These are phyloP conservation scores for Prosopocoilus inquinatus DNA, from an alignment of 2,888 invertebrate genomes.

Conservation along the genomic window DNA sequence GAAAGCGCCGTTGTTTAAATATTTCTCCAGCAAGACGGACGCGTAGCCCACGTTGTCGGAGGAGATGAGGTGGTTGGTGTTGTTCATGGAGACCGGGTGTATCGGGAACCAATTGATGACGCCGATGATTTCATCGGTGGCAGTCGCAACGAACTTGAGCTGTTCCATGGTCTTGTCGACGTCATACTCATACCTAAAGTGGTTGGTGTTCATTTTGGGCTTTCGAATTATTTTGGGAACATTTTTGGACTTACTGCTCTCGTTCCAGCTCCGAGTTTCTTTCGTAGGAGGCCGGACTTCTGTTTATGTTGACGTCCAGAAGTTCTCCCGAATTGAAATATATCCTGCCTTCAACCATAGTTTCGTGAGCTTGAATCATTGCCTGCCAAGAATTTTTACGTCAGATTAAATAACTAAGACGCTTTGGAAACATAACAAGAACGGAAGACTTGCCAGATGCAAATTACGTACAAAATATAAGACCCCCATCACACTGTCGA, in stretches of 20 bases:
- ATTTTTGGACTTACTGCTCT: background rate
- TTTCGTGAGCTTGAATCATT: conserved; percentile 74
- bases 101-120: conserved; percentile 93
- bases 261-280: conserved; percentile 80
- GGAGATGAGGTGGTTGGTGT: conserved; percentile 82
- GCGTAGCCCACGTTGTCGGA: conserved; percentile 94
- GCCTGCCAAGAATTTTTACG: conserved; percentile 56
- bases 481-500: too few relatives aligned
- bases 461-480: too few relatives aligned
- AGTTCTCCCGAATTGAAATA: conserved; percentile 68
- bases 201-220: too few relatives aligned
- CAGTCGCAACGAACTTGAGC: conserved; percentile 66
- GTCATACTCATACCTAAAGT: conserved; percentile 65
- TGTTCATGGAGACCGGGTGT: conserved; percentile 94
- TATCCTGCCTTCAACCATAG: conserved; percentile 68
- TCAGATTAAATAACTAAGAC: too few relatives aligned
- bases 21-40: conserved; percentile 76
- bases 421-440: too few relatives aligned
- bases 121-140: conserved; percentile 63
- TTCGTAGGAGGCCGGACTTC: conserved; percentile 84
- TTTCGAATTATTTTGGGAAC: too few relatives aligned
- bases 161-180: conserved; percentile 84
- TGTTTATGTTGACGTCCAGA: conserved; percentile 80
- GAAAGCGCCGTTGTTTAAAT: conserved; percentile 66
- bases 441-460: too few relatives aligned